Evolutionary conservation across 2,113 vertebrate genomes (phyloP).

Genomic region (Oreochromis aureus): DNA sequence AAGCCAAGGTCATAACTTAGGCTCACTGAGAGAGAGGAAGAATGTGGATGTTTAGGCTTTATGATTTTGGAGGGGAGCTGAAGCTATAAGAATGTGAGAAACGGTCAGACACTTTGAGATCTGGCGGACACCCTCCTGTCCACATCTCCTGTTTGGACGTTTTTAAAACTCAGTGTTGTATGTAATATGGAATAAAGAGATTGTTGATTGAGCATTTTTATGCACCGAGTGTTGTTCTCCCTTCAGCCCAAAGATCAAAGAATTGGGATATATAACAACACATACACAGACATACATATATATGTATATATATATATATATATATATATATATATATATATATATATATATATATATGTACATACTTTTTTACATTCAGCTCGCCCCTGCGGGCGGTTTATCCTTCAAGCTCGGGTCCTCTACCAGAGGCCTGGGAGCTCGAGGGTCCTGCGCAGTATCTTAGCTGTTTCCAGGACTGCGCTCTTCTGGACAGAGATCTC

Average conservation of each 20-base stretch:
- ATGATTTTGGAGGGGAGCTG: not conserved
- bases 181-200: not conserved
- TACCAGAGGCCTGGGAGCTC: no score
- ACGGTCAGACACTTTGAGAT: not conserved
- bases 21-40: not conserved
- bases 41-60: not conserved
- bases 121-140: not conserved
- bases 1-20: not conserved
- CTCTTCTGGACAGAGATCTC: no score
- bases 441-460: no score
- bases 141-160: not conserved
- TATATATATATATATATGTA: no score
- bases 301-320: no score
- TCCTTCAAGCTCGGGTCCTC: no score
- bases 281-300: no score
- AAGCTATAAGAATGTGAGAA: not conserved
- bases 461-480: no score
- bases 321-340: no score
- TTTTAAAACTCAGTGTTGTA: not conserved
- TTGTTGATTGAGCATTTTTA: not conserved
- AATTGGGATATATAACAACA: not conserved
- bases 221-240: not conserved
- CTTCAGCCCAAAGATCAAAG: not conserved
- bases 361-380: no score
- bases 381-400: no score